Evolutionary conservation across 2,113 vertebrate species (phyloP).

Genomic region (Osmerus eperlanus): DNA sequence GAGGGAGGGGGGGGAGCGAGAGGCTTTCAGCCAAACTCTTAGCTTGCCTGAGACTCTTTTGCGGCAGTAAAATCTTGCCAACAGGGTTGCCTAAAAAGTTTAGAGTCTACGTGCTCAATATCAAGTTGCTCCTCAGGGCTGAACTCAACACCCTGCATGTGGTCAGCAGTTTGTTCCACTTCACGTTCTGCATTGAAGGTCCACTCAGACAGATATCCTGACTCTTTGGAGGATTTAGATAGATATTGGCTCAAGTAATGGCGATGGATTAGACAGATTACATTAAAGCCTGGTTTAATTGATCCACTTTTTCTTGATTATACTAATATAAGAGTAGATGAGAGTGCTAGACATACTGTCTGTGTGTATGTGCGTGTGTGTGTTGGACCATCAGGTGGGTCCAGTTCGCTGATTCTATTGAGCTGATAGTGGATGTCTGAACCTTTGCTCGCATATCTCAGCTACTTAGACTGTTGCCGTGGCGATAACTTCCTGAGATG

Average conservation of each 20-base stretch:
- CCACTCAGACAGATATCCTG: not conserved
- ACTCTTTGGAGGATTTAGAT: constrained; percentile 51
- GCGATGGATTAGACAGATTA: constrained; percentile 72
- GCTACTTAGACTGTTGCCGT: constrained; percentile 11
- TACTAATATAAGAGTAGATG: constrained; percentile 63
- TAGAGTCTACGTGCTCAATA: too few species aligned
- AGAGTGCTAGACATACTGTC: constrained; percentile 49
- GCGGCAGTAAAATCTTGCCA: too few species aligned
- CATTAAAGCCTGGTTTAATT: constrained; percentile 71
- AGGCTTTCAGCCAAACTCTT: not conserved
- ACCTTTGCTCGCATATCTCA: not conserved
- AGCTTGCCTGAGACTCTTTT: too few species aligned
- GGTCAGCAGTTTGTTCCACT: not conserved
- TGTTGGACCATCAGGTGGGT: not conserved
- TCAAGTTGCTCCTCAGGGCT: too few species aligned
- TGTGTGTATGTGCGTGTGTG: constrained; percentile 14
- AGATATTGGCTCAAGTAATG: constrained; percentile 69
- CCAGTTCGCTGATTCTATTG: too few species aligned
- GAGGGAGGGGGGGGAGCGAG: not conserved
- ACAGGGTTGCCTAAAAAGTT: too few species aligned
- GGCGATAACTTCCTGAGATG: constrained; percentile 43
- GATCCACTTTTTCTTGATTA: constrained; percentile 70
- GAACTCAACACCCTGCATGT: too few species aligned
- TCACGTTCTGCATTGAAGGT: not conserved
- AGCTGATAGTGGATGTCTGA: too few species aligned